Percentiles rank a stretch among this genome's conserved stretches.
phyloP scores from a whole-genome alignment of 2,113 vertebrate species.

The Grallaria varia region DNA sequence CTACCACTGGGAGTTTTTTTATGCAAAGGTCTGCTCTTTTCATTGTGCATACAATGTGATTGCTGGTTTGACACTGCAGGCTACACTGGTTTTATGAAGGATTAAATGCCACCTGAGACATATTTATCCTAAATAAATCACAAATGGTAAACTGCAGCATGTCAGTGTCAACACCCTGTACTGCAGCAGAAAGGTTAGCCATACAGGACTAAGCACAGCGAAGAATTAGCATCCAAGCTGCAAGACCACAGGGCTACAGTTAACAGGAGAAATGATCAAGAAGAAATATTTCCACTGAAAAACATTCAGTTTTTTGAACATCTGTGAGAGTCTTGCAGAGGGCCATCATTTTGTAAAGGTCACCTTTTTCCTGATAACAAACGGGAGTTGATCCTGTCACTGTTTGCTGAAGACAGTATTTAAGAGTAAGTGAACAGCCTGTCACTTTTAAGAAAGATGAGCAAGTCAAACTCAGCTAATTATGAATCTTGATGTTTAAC shows the following conservation, averaged over 20 bases:
- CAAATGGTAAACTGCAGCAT: conserved; percentile 77
- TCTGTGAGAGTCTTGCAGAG: conserved; percentile 70
- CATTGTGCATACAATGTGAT: conserved; percentile 74
- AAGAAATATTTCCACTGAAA: conserved; percentile 72
- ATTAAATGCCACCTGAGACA: conserved; percentile 84
- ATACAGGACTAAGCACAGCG: conserved; percentile 60
- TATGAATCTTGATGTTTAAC: conserved; percentile 57
- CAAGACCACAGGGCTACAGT: conserved; percentile 59
- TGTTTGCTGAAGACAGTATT: conserved; percentile 67
- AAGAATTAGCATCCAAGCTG: conserved; percentile 72
- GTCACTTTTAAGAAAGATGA: conserved; percentile 70
- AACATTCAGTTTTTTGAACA: conserved; percentile 62
- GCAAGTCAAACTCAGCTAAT: conserved; percentile 70
- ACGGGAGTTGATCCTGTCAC: conserved; percentile 74
- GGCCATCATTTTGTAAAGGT: conserved; percentile 80
- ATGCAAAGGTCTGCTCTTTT: conserved; percentile 78
- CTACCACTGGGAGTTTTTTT: conserved; percentile 27
- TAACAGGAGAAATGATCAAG: conserved; percentile 65
- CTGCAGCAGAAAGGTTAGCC: conserved; percentile 78
- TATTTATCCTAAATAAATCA: conserved; percentile 83
- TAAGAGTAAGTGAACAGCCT: conserved; percentile 53
- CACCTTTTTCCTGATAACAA: conserved; percentile 74
- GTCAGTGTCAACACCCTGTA: conserved; percentile 77
- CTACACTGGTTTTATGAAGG: conserved; percentile 81
- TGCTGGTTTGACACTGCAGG: conserved; percentile 82